phyloP scores from a whole-genome alignment of 2,888 invertebrate genomes.

The Allolobophora icterica region DNA sequence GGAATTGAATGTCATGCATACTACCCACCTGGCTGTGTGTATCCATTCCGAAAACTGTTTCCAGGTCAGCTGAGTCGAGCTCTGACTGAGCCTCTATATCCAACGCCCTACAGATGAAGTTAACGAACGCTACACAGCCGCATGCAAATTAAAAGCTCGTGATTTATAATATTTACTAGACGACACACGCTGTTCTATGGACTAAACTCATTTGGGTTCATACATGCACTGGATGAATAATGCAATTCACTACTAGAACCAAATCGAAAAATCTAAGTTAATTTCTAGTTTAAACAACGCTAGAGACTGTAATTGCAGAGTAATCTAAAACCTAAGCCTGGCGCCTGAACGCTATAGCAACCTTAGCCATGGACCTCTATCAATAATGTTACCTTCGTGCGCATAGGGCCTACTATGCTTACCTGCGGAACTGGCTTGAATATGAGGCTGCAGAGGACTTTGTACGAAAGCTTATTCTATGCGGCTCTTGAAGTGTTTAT shows the following conservation, averaged over 20 bases:
- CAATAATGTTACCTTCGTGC: background rate
- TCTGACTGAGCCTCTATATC: background rate
- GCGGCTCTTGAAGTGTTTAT: background rate
- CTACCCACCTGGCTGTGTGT: background rate
- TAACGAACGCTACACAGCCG: background rate
- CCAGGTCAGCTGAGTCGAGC: background rate
- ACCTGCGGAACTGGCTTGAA: background rate
- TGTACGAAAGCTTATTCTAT: background rate
- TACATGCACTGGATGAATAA: background rate
- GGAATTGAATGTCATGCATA: too few relatives aligned
- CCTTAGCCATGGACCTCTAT: too few relatives aligned
- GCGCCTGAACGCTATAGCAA: background rate
- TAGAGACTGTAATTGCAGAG: background rate
- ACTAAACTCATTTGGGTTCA: too few relatives aligned
- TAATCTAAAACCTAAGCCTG: conserved; percentile 3
- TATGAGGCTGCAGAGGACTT: background rate
- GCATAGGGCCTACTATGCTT: background rate
- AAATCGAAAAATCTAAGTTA: background rate
- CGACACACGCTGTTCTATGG: background rate
- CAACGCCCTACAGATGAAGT: background rate
- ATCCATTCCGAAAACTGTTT: background rate
- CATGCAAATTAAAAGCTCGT: background rate
- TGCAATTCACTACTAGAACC: background rate
- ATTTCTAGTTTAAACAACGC: background rate
- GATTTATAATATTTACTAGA: background rate